A percentile compares a stretch with the other conserved stretches of the same genome.
phyloP scores from a whole-genome alignment of 2,797 vertebrate species.

The Eulemur coronatus region DNA sequence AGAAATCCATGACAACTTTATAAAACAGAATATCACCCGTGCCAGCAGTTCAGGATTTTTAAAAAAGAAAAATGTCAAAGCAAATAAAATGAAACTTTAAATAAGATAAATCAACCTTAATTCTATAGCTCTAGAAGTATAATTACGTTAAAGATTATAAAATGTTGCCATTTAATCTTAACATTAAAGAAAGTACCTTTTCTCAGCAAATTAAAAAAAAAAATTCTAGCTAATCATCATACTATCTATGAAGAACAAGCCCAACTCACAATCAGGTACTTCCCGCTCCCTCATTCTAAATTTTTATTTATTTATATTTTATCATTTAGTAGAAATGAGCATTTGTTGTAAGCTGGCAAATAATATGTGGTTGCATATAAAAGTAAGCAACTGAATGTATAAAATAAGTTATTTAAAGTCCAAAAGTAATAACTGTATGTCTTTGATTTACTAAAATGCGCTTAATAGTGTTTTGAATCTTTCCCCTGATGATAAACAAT shows the following conservation, averaged over 20 bases:
- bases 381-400: neutral
- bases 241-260: neutral
- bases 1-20: neutral
- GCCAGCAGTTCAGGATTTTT: neutral
- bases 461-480: slow-evolving; percentile 5
- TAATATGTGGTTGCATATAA: neutral
- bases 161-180: neutral
- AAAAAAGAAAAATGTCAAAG: neutral
- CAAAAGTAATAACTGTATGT: neutral
- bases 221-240: neutral
- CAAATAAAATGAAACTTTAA: neutral
- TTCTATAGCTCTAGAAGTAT: neutral
- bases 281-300: neutral
- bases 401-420: slow-evolving; percentile 33
- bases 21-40: neutral
- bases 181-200: slow-evolving; percentile 15
- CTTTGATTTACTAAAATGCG: slow-evolving; percentile 14
- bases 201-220: neutral
- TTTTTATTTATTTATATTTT: neutral
- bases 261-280: neutral
- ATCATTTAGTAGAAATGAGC: neutral
- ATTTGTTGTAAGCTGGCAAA: neutral
- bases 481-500: slow-evolving; percentile 1
- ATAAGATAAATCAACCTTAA: neutral
- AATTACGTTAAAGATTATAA: slow-evolving; percentile 6